These are phyloP conservation scores for Chiloscyllium punctatum DNA, from an alignment of 2,797 vertebrate genomes.

Conservation along the genomic window DNA sequence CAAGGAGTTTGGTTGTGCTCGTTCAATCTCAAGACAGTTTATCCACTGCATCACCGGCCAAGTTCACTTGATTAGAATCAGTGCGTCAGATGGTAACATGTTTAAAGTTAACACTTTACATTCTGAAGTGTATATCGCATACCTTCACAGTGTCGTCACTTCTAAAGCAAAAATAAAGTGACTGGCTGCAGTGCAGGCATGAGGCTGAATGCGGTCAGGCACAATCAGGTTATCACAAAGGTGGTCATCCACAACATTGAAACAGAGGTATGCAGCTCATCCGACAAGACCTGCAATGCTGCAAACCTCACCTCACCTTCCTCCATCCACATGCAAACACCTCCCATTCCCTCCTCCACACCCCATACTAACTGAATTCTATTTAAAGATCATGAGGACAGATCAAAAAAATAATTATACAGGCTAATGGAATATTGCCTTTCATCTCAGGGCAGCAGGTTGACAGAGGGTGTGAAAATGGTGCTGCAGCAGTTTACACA, in stretches of 20 bases:
- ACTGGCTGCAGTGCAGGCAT: not conserved
- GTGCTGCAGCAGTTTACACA: not conserved
- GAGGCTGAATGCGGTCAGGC: not conserved
- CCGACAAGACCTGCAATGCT: not conserved
- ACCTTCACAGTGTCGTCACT: not conserved
- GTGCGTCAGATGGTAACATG: not conserved
- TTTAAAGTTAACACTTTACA: not conserved
- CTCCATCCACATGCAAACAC: not conserved
- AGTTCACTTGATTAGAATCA: not conserved
- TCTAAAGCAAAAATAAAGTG: not conserved
- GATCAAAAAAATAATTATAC: not conserved
- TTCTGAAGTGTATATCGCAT: not conserved
- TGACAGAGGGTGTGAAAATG: not conserved
- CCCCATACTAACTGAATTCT: not conserved
- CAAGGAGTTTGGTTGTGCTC: not conserved
- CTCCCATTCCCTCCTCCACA: not conserved
- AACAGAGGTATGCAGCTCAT: not conserved
- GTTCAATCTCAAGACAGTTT: not conserved
- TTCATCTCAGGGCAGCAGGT: not conserved
- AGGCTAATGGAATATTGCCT: not conserved
- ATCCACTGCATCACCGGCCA: not conserved
- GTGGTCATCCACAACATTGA: not conserved
- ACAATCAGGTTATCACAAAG: not conserved
- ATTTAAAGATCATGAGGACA: not conserved
- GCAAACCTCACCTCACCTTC: not conserved